Evolutionary conservation across 2,888 invertebrate genomes (phyloP), one percentile per base, ranked within the genome.

Genomic region (Aleiodes leptofemur): DNA sequence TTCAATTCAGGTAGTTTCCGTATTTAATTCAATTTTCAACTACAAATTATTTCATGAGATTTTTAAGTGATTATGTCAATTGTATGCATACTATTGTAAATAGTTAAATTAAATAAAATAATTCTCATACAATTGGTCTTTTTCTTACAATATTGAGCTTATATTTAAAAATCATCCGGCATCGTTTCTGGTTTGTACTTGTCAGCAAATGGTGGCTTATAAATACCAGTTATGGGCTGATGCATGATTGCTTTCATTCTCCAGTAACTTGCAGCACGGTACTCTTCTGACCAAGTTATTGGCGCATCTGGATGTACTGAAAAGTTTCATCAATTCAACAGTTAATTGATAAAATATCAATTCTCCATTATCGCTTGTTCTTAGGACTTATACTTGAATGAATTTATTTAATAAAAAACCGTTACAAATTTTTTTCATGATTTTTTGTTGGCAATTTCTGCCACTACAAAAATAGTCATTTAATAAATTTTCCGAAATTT

Each of bases 181-280:
- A 51, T 51, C 0, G 13, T 43, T 2, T 57, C 56, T 23, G 76
- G 79, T 43, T 74, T 76, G 53, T 79, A 79, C 61, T 79, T 77
- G 73, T 80, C 81, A 38, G 77, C 80, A 34, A 74, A 76, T 66
- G 69, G 66, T 13, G 84, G 83, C 50, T 77, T 71, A 53, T 75
- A 78, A 43, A 75, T 72, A 6, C 80, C 79, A n/a, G 64, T 70
- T 51, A 84, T 69, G 8, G 83, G 83, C 6, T 73, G 72, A 29
- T 74, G 73, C 73, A 83, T 84, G 14, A 81, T 75, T 0, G 75
- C 81, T 56, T 81, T 79, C 71, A 66, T 73, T 14, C 81, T 79
- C 73, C 82, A 81, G 74, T 83, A 84, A 71, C 82, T 81, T 0
- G 77, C 79, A 9, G 81, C 81, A 69, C 83, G 77, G 6, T 38